Percentiles rank a stretch among this genome's conserved stretches.
phyloP scores from a whole-genome alignment of 2,888 invertebrate genomes.

The Cantharis rustica region DNA sequence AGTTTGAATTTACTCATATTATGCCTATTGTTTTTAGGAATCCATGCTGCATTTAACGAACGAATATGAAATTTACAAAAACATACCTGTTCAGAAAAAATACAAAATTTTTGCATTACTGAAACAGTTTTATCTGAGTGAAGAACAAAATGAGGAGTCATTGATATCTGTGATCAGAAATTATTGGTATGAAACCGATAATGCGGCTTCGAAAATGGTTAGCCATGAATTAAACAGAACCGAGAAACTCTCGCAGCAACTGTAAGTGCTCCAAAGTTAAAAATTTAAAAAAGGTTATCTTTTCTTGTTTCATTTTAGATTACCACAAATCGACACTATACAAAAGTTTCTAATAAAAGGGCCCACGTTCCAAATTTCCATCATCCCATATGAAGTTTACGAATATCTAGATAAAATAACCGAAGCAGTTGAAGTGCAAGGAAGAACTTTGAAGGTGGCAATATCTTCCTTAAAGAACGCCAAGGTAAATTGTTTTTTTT shows the following conservation, averaged over 20 bases:
- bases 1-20: too few species aligned
- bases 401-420: slow-evolving; percentile 11
- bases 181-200: slow-evolving; percentile 10
- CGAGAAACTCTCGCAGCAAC: not conserved
- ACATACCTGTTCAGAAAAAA: slow-evolving; percentile 22
- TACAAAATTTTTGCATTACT: slow-evolving; percentile 8
- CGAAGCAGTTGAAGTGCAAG: not conserved
- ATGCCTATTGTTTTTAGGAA: slow-evolving; percentile 1
- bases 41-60: slow-evolving; percentile 17
- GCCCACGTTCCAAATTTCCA: slow-evolving; percentile 25
- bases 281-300: not conserved
- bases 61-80: slow-evolving; percentile 7
- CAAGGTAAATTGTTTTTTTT: too few species aligned
- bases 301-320: slow-evolving; percentile 7
- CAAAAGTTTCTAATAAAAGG: slow-evolving; percentile 20
- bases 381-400: slow-evolving; percentile 9
- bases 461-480: not conserved
- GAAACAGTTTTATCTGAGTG: not conserved
- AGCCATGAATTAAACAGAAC: not conserved
- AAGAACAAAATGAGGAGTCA: not conserved
- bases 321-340: slow-evolving; percentile 5
- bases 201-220: slow-evolving; percentile 15
- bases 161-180: slow-evolving; percentile 9
- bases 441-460: not conserved
- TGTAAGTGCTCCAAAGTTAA: slow-evolving; percentile 16